A percentile compares a stretch with the other conserved stretches of the same genome.
Evolutionary conservation across 2,888 invertebrate species (phyloP).

Genomic region (Lamproptera curius): DNA sequence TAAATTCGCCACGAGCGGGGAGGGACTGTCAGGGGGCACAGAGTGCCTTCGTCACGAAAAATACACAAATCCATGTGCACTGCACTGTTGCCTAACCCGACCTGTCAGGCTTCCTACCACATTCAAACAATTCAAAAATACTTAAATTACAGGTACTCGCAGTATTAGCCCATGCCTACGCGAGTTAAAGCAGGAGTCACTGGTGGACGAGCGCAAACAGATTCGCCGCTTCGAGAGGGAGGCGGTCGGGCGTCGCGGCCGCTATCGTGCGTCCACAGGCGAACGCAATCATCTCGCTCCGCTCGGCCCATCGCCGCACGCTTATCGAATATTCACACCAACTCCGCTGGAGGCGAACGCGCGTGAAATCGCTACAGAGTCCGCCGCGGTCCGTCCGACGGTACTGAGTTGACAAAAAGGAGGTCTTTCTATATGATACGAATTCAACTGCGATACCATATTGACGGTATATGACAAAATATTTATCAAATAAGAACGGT

Average conservation of each 20-base stretch:
- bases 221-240: no score
- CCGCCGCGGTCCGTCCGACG: no score
- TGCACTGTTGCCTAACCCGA: not conserved
- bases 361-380: constrained; percentile 10
- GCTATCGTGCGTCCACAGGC: constrained; percentile 14
- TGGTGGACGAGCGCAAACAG: no score
- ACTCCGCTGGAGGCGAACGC: constrained; percentile 1
- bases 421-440: no score
- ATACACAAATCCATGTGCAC: not conserved
- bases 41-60: constrained; percentile 4
- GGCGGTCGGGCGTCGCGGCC: constrained; percentile 3
- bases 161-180: no score
- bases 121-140: not conserved
- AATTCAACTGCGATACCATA: no score
- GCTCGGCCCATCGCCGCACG: constrained; percentile 3
- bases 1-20: not conserved
- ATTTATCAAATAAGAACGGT: no score
- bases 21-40: not conserved
- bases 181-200: no score
- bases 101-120: no score
- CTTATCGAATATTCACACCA: constrained; percentile 17
- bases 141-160: not conserved
- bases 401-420: no score
- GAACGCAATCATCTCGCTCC: constrained; percentile 16
- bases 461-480: no score